Base-by-base conservation (phyloP, 2,888 invertebrate species). In the Camptogramma bilineatum region DNA sequence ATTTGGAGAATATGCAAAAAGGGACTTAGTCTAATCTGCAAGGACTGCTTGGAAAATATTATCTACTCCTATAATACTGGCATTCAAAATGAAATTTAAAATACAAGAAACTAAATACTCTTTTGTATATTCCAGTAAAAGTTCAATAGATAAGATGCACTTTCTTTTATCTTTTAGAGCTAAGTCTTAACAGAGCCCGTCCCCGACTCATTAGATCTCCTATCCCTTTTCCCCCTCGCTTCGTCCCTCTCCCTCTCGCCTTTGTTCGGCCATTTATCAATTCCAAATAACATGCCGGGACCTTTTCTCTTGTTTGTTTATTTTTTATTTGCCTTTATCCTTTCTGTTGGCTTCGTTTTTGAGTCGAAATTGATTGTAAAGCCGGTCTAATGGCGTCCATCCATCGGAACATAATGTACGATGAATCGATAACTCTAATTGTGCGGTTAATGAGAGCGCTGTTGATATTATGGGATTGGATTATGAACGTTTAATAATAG, bases 201-300 rank as follows among this genome's bases (percentile, higher is more conserved):
- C 80, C 81, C 81, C 83, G 79, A 84, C 87, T 92, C 90, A 92
- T 91, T 91, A 89, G 87, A 84, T 82, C 75, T 71, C 75, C 81
- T 76, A 69, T 91, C 91, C 77, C 84, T 71, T 68, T 89, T 81
- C 76, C 62, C 70, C 76, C 87, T 85, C 89, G 89, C 86, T 89
- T 75, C 74, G 76, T 90, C 85, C 80, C 78, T 67, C 73, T 91
- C 86, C 58, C 80, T 73, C 90, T 80, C 90, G 81, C 86, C 91
- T 90, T 83, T 82, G 88, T 87, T 85, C 86, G 88, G 85, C 89
- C 88, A 93, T 93, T 93, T 93, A 93, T 93, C 93, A 92, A 93
- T 90, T 88, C 93, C 88, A 91, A 93, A 92, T 92, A 93, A 91
- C 92, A 91, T 91, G 87, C 87, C 89, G 88, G 88, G 89, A 81